phyloP scores from a whole-genome alignment of 1,140 invertebrate species.

The Saccostrea echinata region DNA sequence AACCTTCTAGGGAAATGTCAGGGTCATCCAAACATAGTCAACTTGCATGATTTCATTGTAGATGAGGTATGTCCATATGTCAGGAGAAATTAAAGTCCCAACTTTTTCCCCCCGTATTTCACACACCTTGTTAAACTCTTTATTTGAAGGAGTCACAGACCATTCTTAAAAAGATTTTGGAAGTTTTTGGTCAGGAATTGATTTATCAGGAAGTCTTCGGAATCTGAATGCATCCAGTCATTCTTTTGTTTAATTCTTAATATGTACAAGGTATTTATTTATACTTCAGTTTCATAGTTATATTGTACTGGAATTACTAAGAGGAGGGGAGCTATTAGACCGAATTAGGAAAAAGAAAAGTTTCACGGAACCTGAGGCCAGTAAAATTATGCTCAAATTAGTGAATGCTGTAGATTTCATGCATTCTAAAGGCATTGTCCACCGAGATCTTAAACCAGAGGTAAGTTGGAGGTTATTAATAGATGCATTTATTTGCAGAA shows the following conservation, averaged over 20 bases:
- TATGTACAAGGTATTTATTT: neutral
- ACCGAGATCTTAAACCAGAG: slow-evolving; percentile 95
- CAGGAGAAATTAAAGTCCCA: too few species aligned
- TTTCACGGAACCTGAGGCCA: slow-evolving; percentile 87
- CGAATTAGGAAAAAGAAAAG: slow-evolving; percentile 84
- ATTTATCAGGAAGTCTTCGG: too few species aligned
- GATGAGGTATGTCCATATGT: slow-evolving; percentile 84
- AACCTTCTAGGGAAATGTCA: slow-evolving; percentile 89
- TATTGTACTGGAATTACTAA: slow-evolving; percentile 91
- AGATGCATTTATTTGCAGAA: too few species aligned
- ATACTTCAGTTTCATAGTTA: slow-evolving; percentile 82
- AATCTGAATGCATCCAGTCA: too few species aligned
- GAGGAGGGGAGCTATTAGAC: slow-evolving; percentile 92
- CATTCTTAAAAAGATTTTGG: too few species aligned
- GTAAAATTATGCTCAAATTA: slow-evolving; percentile 87
- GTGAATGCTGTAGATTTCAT: slow-evolving; percentile 91
- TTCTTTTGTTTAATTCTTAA: too few species aligned
- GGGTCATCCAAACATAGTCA: slow-evolving; percentile 93
- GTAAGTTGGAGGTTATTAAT: slow-evolving; percentile 75
- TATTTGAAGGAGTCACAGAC: too few species aligned
- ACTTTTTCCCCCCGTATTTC: too few species aligned
- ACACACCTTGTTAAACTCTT: too few species aligned
- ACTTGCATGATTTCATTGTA: slow-evolving; percentile 89
- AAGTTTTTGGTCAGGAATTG: too few species aligned
- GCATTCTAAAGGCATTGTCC: slow-evolving; percentile 90